Evolutionary conservation across 2,888 invertebrate species (phyloP).

Genomic region (Bellardia pandia): DNA sequence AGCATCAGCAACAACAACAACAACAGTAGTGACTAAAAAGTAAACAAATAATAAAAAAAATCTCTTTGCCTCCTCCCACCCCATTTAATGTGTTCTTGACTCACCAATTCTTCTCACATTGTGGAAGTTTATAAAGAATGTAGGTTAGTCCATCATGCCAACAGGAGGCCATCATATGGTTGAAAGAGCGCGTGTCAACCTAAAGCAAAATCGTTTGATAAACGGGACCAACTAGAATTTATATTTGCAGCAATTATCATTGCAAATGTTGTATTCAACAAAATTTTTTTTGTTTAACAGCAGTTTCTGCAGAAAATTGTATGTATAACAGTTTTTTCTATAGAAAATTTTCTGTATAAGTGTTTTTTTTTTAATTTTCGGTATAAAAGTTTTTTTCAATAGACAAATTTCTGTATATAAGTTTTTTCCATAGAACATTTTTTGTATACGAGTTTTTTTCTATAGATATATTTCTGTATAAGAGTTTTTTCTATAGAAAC

Average conservation of each 20-base stretch:
- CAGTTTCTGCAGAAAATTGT: too few relatives aligned
- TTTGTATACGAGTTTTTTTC: too few relatives aligned
- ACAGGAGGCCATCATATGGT: slow-evolving; percentile 60
- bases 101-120: slow-evolving; percentile 1
- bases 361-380: too few relatives aligned
- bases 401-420: too few relatives aligned
- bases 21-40: slow-evolving; percentile 7
- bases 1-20: not conserved
- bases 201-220: not conserved
- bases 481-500: too few relatives aligned
- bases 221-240: slow-evolving; percentile 41
- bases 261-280: not conserved
- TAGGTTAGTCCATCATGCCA: slow-evolving; percentile 63
- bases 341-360: too few relatives aligned
- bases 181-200: slow-evolving; percentile 49
- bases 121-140: slow-evolving; percentile 56
- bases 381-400: too few relatives aligned
- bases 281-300: not conserved
- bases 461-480: too few relatives aligned
- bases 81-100: slow-evolving; percentile 1
- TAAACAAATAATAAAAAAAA: slow-evolving; percentile 47
- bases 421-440: too few relatives aligned
- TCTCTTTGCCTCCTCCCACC: not conserved
- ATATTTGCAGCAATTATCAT: not conserved
- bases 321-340: too few relatives aligned